Percentiles rank a stretch among this genome's conserved stretches.
phyloP scores from a whole-genome alignment of 1,140 invertebrate species.

The Lasioglossum baleicum region DNA sequence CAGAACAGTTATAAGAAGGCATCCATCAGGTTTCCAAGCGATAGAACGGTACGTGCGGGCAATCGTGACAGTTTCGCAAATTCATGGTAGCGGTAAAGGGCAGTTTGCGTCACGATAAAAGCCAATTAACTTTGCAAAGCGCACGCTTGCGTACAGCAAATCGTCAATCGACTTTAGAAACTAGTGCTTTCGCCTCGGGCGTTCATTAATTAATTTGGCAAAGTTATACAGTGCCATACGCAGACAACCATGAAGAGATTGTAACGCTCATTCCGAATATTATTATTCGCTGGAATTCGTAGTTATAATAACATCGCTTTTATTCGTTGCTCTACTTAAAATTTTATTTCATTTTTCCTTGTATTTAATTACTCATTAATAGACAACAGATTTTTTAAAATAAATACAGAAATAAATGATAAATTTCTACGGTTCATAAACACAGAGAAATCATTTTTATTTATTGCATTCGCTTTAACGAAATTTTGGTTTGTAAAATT shows the following conservation, averaged over 20 bases:
- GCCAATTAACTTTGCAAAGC: slow-evolving; percentile 1
- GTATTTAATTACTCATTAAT: no score
- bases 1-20: background rate
- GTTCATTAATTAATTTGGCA: slow-evolving; percentile 44
- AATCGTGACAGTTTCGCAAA: slow-evolving; percentile 34
- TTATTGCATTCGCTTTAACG: no score
- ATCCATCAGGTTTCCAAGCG: background rate
- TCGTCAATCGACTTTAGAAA: background rate
- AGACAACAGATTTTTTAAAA: no score
- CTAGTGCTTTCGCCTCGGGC: background rate
- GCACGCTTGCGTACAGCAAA: background rate
- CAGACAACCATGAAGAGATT: background rate
- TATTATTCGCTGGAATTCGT: background rate
- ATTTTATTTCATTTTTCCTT: no score
- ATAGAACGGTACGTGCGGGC: background rate
- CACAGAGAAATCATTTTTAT: no score
- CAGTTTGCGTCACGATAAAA: slow-evolving; percentile 18
- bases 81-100: slow-evolving; percentile 30
- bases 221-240: background rate
- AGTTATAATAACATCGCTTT: background rate
- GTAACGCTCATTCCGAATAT: background rate
- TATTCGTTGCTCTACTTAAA: no score
- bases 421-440: no score
- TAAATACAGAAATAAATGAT: no score
- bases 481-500: no score